phyloP scores from a whole-genome alignment of 2,113 vertebrate genomes.

The Scytalopus superciliaris region DNA sequence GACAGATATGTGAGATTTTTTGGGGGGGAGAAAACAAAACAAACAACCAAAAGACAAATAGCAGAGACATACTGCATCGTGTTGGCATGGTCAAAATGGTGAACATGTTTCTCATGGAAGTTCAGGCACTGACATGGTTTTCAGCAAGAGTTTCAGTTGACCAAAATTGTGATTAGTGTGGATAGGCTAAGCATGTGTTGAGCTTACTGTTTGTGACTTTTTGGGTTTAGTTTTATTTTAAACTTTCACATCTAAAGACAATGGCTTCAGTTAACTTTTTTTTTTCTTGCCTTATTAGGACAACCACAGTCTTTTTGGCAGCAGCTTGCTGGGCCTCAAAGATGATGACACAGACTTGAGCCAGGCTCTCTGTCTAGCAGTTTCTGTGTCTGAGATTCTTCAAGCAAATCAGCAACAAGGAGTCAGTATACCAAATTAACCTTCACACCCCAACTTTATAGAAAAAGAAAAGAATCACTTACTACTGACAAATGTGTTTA shows the following conservation, averaged over 20 bases:
- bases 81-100: background rate
- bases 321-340: conserved; percentile 92
- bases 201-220: background rate
- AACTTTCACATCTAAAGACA: background rate
- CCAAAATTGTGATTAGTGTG: background rate
- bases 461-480: background rate
- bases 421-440: conserved; percentile 71
- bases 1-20: background rate
- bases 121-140: background rate
- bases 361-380: conserved; percentile 92
- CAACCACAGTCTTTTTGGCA: conserved; percentile 96
- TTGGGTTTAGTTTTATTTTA: background rate
- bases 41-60: background rate
- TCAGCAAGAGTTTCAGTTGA: background rate
- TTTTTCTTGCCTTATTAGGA: conserved; percentile 73
- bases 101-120: background rate
- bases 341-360: conserved; percentile 95
- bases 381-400: conserved; percentile 96
- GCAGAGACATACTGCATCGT: background rate
- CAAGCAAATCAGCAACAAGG: conserved; percentile 96
- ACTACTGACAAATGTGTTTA: background rate
- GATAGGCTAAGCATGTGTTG: fast-evolving
- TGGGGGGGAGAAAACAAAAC: background rate
- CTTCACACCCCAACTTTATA: fast-evolving
- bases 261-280: background rate